phyloP scores from a whole-genome alignment of 2,113 vertebrate genomes.

The Lichenostomus cassidix region DNA sequence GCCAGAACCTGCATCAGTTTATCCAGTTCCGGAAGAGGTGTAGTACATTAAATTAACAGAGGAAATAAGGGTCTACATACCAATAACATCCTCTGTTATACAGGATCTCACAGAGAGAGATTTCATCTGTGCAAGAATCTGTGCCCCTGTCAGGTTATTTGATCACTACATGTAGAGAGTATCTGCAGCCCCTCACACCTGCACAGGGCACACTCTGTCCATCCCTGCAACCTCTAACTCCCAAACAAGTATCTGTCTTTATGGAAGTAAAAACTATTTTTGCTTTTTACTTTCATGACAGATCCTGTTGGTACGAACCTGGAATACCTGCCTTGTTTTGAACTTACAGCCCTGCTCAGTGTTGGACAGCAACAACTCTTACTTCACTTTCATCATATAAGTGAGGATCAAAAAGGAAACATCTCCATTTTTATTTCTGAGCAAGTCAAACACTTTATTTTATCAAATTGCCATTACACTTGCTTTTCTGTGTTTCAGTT shows the following conservation, averaged over 20 bases:
- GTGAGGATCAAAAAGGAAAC: neutral
- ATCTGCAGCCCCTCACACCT: neutral
- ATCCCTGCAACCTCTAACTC: neutral
- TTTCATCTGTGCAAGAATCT: neutral
- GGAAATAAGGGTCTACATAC: neutral
- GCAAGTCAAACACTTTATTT: neutral
- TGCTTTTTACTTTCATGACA: neutral
- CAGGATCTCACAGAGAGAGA: neutral
- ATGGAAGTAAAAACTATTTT: neutral
- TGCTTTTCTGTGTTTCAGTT: neutral
- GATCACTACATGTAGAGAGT: neutral
- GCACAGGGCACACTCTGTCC: neutral
- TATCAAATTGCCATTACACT: neutral
- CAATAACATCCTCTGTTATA: neutral
- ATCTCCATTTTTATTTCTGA: neutral
- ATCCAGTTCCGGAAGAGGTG: neutral
- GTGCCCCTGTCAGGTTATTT: neutral
- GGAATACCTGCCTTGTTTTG: neutral
- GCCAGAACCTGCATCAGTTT: neutral
- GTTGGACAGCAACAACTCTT: neutral
- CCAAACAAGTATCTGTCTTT: neutral
- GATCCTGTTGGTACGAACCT: neutral
- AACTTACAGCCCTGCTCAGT: neutral
- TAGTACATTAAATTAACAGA: constrained; percentile 2
- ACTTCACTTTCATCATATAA: neutral